Base-by-base conservation (phyloP, 2,888 invertebrate species). In the Sphecodes monilicornis region DNA sequence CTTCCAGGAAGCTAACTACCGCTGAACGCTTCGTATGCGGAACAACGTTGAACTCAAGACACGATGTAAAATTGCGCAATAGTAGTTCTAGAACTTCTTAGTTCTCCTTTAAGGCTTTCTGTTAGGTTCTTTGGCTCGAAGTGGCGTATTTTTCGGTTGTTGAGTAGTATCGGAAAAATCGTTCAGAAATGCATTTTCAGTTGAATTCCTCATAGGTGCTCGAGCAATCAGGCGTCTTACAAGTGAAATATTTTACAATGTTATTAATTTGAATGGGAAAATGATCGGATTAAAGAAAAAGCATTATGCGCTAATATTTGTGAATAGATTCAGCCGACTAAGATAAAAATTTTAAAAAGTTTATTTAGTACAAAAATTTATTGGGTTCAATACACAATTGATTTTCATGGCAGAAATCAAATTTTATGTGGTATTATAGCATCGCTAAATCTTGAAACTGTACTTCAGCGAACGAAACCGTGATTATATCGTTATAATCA, bases 1-100 rank as follows among this genome's bases (percentile, higher is more conserved):
- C 26, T 39, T 73, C 39, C 57, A 73, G 73, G 73, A 57, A 73
- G 39, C 72, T 54, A 72, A 39, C 39, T 69, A 41, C 68, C 39
- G 39, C 32, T 39, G 41, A 41, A 41, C 43, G 43, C 41, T 29
- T 43, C 43, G 64, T 43, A 73, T 64, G 75, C 75, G 64, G 43
- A n/a, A 75, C 75, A 64, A 50, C 32, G 72, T 50, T 32, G 41
- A 46, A 32, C 46, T 8, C 54, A 3, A 29, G 75, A 32, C 32
- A 43, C 60, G 39, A 60, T 29, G 32, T 13, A 18, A 54, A 60
- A 57, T n/a, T 43, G 18, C 54, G 39, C 39, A 41, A 69, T 43
- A 26, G 29, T 43, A 26, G 26, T 39, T 22, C 66, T n/a, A n/a
- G n/a, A n/a, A 64, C 36, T 66, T 32, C 64, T 32, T 32, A 8